Evolutionary conservation across 2,888 invertebrate species (phyloP), one percentile per base, ranked within the genome.

Genomic region (Chaetogeoica ovagalla): DNA sequence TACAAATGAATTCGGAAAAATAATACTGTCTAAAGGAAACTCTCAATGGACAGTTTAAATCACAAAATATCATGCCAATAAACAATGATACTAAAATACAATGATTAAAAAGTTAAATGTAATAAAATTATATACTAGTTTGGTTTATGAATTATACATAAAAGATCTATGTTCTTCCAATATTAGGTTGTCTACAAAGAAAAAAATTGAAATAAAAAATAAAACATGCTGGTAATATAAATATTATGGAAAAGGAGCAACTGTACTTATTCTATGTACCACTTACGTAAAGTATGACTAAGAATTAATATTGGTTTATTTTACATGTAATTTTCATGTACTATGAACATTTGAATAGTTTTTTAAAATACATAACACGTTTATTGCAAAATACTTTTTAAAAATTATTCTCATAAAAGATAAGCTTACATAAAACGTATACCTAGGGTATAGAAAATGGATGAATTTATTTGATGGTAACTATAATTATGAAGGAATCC

Each of bases 11-110:
- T 72, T 72, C 8, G 62, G 30, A 72, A 62, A 48, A 72, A 37
- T 59, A 30, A 30, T 30, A 30, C 21, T 39, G 9, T 57, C 17
- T 59, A 23, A 19, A 57, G 11, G 43, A 71, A 59, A 30, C 30
- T 30, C 39, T 59, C 5, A 43, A 43, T 3, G 6, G 6, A 71
- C 13, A 71, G 59, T 60, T 43, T 43, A 30, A 62, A 73, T 73
- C 62, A 73, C 52, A 73, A 73, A 73, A 59, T 23, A 23, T 21
- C 30, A 30, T 43, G 43, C 43, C 6, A 52, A 66, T 17, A 39
- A 30, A 62, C 30, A 72, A 30, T 48, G n/a, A 62, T 62, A 73
- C 30, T 21, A 59, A 59, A 66, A 13, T 65, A 66, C n/a, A 66
- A 66, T 66, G 6, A 1, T 66, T 7, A 66, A 66, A 63, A 37